Evolutionary conservation across 23 tunicate species (phyloP).

Genomic region (Clavelina lepadiformis): DNA sequence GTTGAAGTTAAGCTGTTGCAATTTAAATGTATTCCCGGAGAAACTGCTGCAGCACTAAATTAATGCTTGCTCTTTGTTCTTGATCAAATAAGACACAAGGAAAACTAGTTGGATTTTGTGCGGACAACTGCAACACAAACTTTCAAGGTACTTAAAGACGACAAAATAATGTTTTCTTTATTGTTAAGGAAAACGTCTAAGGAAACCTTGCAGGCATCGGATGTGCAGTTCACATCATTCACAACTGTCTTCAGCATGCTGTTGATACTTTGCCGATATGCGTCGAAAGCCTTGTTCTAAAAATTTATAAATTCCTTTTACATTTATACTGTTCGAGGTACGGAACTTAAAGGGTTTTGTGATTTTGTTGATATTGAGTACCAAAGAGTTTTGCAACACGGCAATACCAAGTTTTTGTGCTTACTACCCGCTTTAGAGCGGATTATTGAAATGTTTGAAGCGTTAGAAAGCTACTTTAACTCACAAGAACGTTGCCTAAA

Average conservation of each 20-base stretch:
- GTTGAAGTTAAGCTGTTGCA: no score
- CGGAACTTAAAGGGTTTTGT: conserved; percentile 10
- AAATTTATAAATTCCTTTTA: conserved; percentile 13
- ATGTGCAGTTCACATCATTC: conserved; percentile 39
- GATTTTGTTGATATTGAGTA: conserved; percentile 7
- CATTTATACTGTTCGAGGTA: conserved; percentile 6
- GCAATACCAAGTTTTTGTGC: conserved; percentile 19
- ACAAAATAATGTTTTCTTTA: conserved; percentile 42
- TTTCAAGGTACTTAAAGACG: conserved; percentile 38
- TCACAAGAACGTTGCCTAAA: conserved; percentile 27
- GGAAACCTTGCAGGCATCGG: conserved; percentile 31
- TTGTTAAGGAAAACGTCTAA: conserved; percentile 14
- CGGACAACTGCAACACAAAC: conserved; percentile 44
- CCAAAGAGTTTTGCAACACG: conserved; percentile 1
- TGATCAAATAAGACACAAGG: no score
- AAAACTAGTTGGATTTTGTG: conserved; percentile 37
- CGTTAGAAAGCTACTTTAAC: conserved; percentile 10
- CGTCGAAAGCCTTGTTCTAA: conserved; percentile 3
- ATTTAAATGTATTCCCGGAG: no score
- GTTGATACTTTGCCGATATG: conserved; percentile 27
- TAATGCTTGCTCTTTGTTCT: no score
- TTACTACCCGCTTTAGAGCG: conserved; percentile 11
- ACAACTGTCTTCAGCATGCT: conserved; percentile 27
- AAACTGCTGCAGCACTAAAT: no score
- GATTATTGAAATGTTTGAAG: conserved; percentile 9